phyloP scores from a whole-genome alignment of 2,113 vertebrate species.

The Sprattus sprattus region DNA sequence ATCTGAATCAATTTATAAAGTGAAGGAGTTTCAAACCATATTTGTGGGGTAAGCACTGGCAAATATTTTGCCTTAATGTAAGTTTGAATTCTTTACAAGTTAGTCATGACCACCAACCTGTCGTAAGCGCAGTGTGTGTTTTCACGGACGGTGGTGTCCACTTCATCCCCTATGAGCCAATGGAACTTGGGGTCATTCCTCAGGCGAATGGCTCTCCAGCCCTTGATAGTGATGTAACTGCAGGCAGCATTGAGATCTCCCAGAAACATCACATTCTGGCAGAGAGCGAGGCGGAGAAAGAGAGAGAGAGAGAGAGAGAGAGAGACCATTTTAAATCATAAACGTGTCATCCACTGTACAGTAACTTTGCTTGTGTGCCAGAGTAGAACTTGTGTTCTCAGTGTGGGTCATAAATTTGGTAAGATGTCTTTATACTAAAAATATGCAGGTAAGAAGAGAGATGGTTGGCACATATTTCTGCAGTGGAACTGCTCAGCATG shows the following conservation, averaged over 20 bases:
- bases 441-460: background rate
- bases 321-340: background rate
- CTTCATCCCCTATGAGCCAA: constrained; percentile 82
- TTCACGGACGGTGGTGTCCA: constrained; percentile 79
- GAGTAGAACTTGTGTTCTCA: background rate
- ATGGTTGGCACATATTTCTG: background rate
- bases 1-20: background rate
- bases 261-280: constrained; percentile 78
- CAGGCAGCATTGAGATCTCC: constrained; percentile 86
- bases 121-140: constrained; percentile 80
- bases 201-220: constrained; percentile 72
- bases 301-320: background rate
- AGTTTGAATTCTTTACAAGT: background rate
- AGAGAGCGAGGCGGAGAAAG: background rate
- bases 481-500: background rate
- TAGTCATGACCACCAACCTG: constrained; percentile 60
- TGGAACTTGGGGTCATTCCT: constrained; percentile 69
- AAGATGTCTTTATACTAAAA: background rate
- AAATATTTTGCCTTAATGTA: background rate
- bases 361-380: background rate
- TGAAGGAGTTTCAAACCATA: background rate
- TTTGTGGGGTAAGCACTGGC: background rate
- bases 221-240: constrained; percentile 73
- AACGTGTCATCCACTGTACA: background rate
- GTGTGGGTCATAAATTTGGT: background rate